Evolutionary conservation across 2,113 vertebrate genomes (phyloP), one percentile per base, ranked within the genome.

Genomic region (Serilophus lunatus): DNA sequence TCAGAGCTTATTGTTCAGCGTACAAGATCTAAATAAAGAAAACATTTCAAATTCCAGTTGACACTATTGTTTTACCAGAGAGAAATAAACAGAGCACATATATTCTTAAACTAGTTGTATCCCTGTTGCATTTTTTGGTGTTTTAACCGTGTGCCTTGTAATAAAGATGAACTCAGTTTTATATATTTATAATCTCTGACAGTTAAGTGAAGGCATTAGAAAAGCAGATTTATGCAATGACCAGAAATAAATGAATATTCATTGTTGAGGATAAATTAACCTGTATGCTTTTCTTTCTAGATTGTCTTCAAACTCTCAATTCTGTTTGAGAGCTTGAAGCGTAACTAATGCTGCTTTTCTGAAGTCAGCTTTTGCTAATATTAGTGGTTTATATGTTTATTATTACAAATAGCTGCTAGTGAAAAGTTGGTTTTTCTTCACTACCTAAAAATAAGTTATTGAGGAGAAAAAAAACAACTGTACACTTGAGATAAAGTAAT

Each of bases 1-100:
- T 96, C 96, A 40, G 94, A 88, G 92, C 95, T 97, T 96, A 97
- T 96, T 97, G 95, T 97, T 97, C 90, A 88, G 90, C 82, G 89
- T 88, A 49, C 70, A 57, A 95, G 88, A 76, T 92, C 95, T 94
- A 96, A 97, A 97, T 94, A 97, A 95, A 96, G 96, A 96, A 97
- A 96, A 96, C 96, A 96, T 93, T 97, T 96, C 91, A 90, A 81
- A 96, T 92, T 86, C 91, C 94, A 86, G n/a, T 68, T 72, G 84
- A 80, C 49, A 18, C 81, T 85, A 66, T 92, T 91, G 86, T 92
- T 97, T 95, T 87, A 82, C 92, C 86, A 89, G 69, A 60, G 49
- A 94, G 95, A 92, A 94, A 84, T 26, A 84, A 93, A 95, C 86
- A n/a, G 61, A 68, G 66, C 40, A 36, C 72, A 10, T 29, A 61